Evolutionary conservation across 2,888 invertebrate species (phyloP).

Genomic region (Galerucella pusilla): DNA sequence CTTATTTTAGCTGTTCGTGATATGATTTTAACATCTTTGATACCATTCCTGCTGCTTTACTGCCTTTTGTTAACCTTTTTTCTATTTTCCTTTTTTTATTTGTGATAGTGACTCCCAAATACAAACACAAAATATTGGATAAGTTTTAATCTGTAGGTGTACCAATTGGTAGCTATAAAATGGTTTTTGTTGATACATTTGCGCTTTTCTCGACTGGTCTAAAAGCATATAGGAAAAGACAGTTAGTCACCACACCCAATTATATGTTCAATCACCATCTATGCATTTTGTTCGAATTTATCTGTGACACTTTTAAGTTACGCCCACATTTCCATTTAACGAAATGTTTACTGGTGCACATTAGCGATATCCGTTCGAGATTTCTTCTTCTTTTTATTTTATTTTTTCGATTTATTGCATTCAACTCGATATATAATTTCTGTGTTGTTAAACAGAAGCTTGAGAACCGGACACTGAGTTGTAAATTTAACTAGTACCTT

Average conservation of each 20-base stretch:
- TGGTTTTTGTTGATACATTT: neutral
- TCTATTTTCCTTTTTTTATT: too few relatives aligned
- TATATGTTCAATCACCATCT: conserved; percentile 46
- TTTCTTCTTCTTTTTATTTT: conserved; percentile 21
- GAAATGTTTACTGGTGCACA: conserved; percentile 41
- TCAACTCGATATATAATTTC: conserved; percentile 32
- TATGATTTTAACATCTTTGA: too few relatives aligned
- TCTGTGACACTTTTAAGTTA: conserved; percentile 47
- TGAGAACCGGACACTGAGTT: conserved; percentile 29
- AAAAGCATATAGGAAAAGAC: conserved; percentile 17
- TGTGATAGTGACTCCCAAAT: too few relatives aligned
- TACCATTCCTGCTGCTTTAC: too few relatives aligned
- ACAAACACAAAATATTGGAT: too few relatives aligned
- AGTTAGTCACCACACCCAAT: conserved; percentile 48
- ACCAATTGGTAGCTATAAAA: too few relatives aligned
- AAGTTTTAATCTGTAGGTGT: too few relatives aligned
- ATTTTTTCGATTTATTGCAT: conserved; percentile 39
- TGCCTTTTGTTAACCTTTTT: too few relatives aligned
- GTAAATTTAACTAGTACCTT: conserved; percentile 36
- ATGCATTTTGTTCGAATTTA: conserved; percentile 48
- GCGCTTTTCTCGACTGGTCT: conserved; percentile 11
- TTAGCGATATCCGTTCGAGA: conserved; percentile 40
- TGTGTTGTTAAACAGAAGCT: conserved; percentile 35
- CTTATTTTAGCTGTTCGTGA: too few relatives aligned
- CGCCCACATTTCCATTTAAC: conserved; percentile 45